A percentile compares a stretch with the other conserved stretches of the same genome.
phyloP scores from a whole-genome alignment of 2,113 vertebrate genomes.

The Vanacampus margaritifer region DNA sequence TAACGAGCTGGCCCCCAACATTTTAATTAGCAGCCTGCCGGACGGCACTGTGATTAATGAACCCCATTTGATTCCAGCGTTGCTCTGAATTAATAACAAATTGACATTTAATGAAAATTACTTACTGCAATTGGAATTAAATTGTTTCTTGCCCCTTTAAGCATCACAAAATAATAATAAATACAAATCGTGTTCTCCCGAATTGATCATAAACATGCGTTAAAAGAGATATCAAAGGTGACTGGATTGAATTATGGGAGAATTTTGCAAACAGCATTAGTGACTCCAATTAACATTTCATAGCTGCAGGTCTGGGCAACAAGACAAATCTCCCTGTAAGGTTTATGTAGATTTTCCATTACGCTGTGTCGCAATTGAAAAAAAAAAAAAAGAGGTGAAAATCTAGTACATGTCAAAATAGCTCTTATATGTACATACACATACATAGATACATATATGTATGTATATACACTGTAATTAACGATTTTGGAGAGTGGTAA shows the following conservation, averaged over 20 bases:
- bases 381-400: constrained; percentile 6
- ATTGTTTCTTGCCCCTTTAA: constrained; percentile 59
- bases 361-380: constrained; percentile 6
- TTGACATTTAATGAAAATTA: constrained; percentile 84
- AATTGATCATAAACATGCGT: constrained; percentile 59
- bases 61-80: constrained; percentile 80
- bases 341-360: constrained; percentile 33
- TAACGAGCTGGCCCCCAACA: constrained; percentile 77
- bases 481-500: no score
- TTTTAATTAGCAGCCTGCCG: constrained; percentile 80
- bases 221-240: constrained; percentile 64
- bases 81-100: constrained; percentile 82
- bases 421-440: not conserved
- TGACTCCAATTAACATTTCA: constrained; percentile 50
- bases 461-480: no score
- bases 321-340: constrained; percentile 29
- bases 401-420: not conserved
- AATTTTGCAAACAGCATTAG: constrained; percentile 55
- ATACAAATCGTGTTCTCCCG: constrained; percentile 58
- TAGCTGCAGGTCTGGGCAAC: constrained; percentile 23
- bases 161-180: constrained; percentile 59
- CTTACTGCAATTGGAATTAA: constrained; percentile 76
- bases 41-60: constrained; percentile 81
- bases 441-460: no score
- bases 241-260: constrained; percentile 50